These are phyloP conservation scores for Torymus aiolomorphi DNA, from an alignment of 2,888 invertebrate species.

Conservation along the genomic window DNA sequence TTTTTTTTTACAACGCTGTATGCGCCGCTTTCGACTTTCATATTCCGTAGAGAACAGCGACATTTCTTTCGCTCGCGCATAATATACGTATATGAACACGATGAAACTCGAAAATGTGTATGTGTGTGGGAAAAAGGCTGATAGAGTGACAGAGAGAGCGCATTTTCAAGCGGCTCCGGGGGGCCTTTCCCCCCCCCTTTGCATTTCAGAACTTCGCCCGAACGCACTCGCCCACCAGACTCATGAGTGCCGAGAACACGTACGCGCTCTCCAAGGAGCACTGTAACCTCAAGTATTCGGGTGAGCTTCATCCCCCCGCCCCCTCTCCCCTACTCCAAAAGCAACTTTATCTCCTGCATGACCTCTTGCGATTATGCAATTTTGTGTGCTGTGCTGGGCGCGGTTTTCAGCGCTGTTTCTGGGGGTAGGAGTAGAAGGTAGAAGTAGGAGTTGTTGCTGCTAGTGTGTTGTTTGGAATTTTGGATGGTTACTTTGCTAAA, in stretches of 20 bases:
- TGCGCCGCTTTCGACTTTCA: slow-evolving; percentile 19
- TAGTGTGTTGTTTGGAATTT: too few relatives aligned
- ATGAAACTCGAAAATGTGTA: neutral
- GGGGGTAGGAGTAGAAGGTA: too few relatives aligned
- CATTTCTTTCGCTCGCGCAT: neutral
- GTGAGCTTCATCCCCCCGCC: slow-evolving; percentile 64
- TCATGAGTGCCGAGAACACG: slow-evolving; percentile 74
- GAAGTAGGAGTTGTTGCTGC: too few relatives aligned
- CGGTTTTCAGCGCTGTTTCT: too few relatives aligned
- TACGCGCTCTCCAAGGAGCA: slow-evolving; percentile 74
- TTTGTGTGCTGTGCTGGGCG: too few relatives aligned
- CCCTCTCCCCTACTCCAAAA: neutral
- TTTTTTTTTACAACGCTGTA: neutral
- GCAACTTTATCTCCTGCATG: neutral
- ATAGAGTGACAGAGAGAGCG: neutral
- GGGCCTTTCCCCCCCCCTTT: slow-evolving; percentile 54
- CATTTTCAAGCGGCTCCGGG: slow-evolving; percentile 25
- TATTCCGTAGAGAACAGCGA: neutral
- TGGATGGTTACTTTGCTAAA: too few relatives aligned
- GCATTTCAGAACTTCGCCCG: slow-evolving; percentile 73
- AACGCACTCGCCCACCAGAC: slow-evolving; percentile 74
- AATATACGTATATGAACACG: neutral
- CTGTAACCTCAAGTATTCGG: slow-evolving; percentile 73
- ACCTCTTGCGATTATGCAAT: neutral
- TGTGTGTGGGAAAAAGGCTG: neutral